A percentile compares a stretch with the other conserved stretches of the same genome.
phyloP scores from a whole-genome alignment of 2,888 invertebrate species.

The Cryptocephalus moraei region DNA sequence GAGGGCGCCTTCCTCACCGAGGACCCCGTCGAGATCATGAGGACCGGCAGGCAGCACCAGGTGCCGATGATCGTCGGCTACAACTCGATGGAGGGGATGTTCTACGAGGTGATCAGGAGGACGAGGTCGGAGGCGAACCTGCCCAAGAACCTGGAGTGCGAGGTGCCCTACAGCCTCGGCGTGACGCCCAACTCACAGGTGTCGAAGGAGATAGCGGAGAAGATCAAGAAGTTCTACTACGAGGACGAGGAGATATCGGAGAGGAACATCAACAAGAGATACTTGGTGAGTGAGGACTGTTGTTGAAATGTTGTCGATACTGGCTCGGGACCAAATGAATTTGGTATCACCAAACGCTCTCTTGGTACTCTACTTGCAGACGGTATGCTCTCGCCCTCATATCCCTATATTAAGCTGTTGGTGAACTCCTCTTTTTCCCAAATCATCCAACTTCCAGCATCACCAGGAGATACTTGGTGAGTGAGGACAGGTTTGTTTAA shows the following conservation, averaged over 20 bases:
- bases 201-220: constrained; percentile 30
- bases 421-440: too few species aligned
- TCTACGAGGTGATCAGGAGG: constrained; percentile 25
- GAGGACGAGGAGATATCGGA: constrained; percentile 33
- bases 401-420: too few species aligned
- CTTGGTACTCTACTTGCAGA: too few species aligned
- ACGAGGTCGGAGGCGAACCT: constrained; percentile 14
- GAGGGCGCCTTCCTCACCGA: constrained; percentile 28
- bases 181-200: constrained; percentile 18
- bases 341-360: too few species aligned
- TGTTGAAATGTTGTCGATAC: too few species aligned
- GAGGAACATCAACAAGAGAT: constrained; percentile 33
- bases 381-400: too few species aligned
- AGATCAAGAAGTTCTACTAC: constrained; percentile 38
- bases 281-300: constrained; percentile 22
- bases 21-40: constrained; percentile 26
- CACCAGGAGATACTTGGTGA: constrained; percentile 30
- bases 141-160: constrained; percentile 19
- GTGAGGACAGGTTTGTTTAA: constrained; percentile 4
- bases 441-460: too few species aligned
- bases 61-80: constrained; percentile 35
- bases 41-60: constrained; percentile 27
- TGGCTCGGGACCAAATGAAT: too few species aligned
- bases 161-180: constrained; percentile 23
- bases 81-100: constrained; percentile 31